Base-by-base conservation (phyloP, 2,888 invertebrate species). In the Girardia tigrina region DNA sequence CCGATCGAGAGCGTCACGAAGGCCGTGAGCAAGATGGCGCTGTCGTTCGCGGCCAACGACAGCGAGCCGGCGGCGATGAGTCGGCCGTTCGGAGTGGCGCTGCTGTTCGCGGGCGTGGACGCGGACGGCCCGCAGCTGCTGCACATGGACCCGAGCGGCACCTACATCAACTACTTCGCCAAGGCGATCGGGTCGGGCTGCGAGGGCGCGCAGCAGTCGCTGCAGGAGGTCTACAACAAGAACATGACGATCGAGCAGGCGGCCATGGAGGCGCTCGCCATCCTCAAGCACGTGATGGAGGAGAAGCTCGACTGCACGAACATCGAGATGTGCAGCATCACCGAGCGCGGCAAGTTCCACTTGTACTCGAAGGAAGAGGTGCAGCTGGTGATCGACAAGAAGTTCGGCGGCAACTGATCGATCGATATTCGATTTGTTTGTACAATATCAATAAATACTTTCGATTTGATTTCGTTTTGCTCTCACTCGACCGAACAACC, bases 141-240 rank as follows among this genome's bases (percentile, higher is more conserved):
- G 87, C 97, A 98, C 84, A 93, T 99, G 91, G 98, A 99, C 84
- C 98, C 97, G 6, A 95, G 94, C 56, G 95, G 95, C 29, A 99
- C 98, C 0, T 98, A 93, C 85, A 93, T 97, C 77, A 91, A 93
- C 83, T 98, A 93, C 85, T 91, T 94, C 78, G 98, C 98, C 29
- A 99, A 98, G 86, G 95, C 98, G 0, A 99, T 99, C 80, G 98
- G 98, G 0, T 97, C 98, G 0, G 98, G 97, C 42, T 94, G 94
- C 79, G 98, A 99, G 86, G 98, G 97, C 0, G 98, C 98, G 72
- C 97, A 98, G 84, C 97, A 98, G 84, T 92, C 93, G 81, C 85
- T 90, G 70, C 88, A 89, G 81, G 90, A 90, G 82, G 86, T 88
- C 76, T 90, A 88, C 82, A 85, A 87, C 79, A 87, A 87, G 87